Conservation (phyloP, 53 echinoderm and acorn worm genomes). For the Patiria pectinifera region DNA sequence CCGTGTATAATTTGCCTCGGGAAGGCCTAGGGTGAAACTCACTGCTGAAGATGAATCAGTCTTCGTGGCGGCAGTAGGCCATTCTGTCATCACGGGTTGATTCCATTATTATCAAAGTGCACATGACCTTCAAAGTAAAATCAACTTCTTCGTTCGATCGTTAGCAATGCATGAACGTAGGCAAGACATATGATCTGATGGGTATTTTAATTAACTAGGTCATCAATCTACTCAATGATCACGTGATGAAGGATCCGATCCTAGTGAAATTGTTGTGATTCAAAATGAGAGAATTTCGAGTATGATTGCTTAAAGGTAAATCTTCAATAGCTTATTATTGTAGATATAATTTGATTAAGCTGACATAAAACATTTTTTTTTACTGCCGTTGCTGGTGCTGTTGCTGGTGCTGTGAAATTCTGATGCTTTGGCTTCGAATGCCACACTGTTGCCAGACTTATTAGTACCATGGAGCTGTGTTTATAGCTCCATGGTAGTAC, state of each 20-base stretch:
- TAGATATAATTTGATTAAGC: not conserved
- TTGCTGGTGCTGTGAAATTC: too few species aligned
- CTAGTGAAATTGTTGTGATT: not conserved
- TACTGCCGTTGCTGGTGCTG: too few species aligned
- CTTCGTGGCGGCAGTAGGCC: not conserved
- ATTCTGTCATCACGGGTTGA: not conserved
- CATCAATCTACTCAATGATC: not conserved
- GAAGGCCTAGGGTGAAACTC: not conserved
- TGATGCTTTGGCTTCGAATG: too few species aligned
- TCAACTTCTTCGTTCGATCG: not conserved
- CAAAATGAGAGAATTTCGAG: not conserved
- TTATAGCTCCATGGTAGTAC: too few species aligned
- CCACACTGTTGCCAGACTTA: too few species aligned
- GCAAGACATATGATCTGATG: not conserved
- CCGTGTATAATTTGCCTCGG: too few species aligned
- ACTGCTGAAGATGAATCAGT: not conserved
- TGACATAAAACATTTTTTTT: too few species aligned
- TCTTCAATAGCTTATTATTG: not conserved
- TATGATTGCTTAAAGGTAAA: not conserved
- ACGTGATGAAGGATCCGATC: not conserved
- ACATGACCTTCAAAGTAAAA: not conserved
- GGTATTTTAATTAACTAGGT: not conserved
- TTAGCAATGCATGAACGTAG: not conserved
- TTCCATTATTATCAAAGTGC: conserved; percentile 18
- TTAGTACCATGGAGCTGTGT: too few species aligned